Evolutionary conservation across 2,888 invertebrate species (phyloP), one percentile per base, ranked within the genome.

Genomic region (Diogma glabrata): DNA sequence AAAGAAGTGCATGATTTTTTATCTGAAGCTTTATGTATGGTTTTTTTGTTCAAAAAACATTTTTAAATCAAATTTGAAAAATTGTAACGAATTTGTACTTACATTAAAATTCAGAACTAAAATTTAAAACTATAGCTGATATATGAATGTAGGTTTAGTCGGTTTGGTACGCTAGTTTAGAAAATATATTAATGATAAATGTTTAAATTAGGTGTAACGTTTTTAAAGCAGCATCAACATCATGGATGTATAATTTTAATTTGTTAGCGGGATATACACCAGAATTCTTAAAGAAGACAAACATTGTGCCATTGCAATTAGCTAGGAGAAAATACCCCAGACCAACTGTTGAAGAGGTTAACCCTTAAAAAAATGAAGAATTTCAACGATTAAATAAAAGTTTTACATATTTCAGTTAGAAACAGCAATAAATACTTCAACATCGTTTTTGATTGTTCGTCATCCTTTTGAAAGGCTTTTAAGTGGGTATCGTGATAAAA

Each of bases 181-280:
- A 17, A 17, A 48, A 48, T 30, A n/a, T 48, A 28, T 14, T n/a
- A 14, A 28, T 19, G 5, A 17, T 16, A 5, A 28, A 46, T 51
- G 14, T 50, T 23, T 43, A n/a, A 61, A 64, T 24, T 64, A 80
- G 80, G 80, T 86, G 86, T 65, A 86, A 86, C 63, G 80, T 86
- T 55, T 86, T 86, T 65, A 86, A 86, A 73, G 85, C 86, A 5
- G 87, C 86, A 3, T 89, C 89, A n/a, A 87, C 89, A 16, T 88
- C 89, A 1, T 90, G 90, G 89, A 87, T 90, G 84, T 88, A 88
- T 70, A 89, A 89, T 70, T 89, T 90, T 70, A 88, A 89, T 68
- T 71, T 87, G 50, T 78, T 90, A 68, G 88, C 88, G 8, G 89
- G 89, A 60, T 87, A 88, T 67, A 79, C 82, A 52, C 80, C 85